Evolutionary conservation across 2,888 invertebrate species (phyloP), one percentile per base, ranked within the genome.

Genomic region (Eumacrocentrus americanus): DNA sequence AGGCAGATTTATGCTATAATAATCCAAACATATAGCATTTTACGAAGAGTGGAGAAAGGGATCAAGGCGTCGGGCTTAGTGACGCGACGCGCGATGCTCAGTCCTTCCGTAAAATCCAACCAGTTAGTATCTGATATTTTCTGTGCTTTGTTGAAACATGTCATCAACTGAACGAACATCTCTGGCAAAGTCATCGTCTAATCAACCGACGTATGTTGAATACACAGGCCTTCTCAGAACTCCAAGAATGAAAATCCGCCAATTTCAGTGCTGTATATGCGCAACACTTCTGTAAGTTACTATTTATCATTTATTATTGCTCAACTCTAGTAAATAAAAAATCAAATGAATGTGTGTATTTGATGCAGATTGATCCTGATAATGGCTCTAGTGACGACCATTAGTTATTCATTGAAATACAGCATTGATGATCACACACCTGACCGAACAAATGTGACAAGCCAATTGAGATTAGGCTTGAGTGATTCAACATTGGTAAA

Each of bases 231-330:
- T 83, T 3, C 76, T 82, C 29, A 78, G 83, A 35, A 79, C 79
- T 11, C 81, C 83, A 46, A 80, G 81, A 44, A 76, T 75, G 7
- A 81, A 80, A 69, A 76, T 85, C 65, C 81, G 81, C 50, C 85
- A 85, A 71, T 88, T 90, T 72, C 91, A 91, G 71, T 91, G 90
- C 74, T 89, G 88, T 67, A 81, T 91, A 44, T 90, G 89, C 70
- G 83, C 88, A 3, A 82, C 84, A 7, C 79, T 91, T 58, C 78
- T 91, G 92, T 92, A 81, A 89, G 90, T 86, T n/a, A n/a, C n/a
- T n/a, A n/a, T n/a, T n/a, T n/a, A n/a, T n/a, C n/a, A n/a, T n/a
- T n/a, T n/a, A n/a, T n/a, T n/a, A n/a, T n/a, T n/a, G n/a, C n/a
- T n/a, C n/a, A n/a, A n/a, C n/a, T n/a, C n/a, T n/a, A n/a, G n/a